Evolutionary conservation across 1,140 invertebrate genomes (phyloP), one percentile per base, ranked within the genome.

Genomic region (Rhagoletis pomonella): DNA sequence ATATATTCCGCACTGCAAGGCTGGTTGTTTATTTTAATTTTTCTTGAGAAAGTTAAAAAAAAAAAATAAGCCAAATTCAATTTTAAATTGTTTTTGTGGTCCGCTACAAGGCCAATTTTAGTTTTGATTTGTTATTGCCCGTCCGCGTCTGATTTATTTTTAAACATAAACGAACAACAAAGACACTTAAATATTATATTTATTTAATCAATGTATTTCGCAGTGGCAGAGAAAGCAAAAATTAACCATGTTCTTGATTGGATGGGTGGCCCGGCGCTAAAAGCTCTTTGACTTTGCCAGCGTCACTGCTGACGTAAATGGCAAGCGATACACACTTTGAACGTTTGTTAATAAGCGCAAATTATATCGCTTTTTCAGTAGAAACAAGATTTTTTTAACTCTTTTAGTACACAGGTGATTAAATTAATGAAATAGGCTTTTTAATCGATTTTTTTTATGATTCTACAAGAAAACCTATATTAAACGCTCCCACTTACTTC

Each of bases 401-500:
- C 29, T 29, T 29, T 29, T 29, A 29, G 29, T 1, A 29, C 29
- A 29, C 29, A 29, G 29, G 29, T 29, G 29, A 29, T 29, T 29
- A 29, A 29, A 29, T 29, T 29, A 29, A 29, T 29, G 29, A 29
- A 29, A 29, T 29, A 29, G 29, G 29, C 29, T 29, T 29, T 29
- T 29, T 29, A 29, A 29, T 29, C 29, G 29, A 29, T 29, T 29
- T 29, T 29, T 29, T 29, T 29, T 29, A 29, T 29, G 29, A 29
- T 29, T 62, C 1, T 29, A 62, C 29, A 29, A 77, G 4, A 14
- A 10, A 77, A 10, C 39, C 10, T 5, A n/a, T 42, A 19, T 62
- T 44, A 42, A 14, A 65, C 59, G 62, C 58, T 3, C 62, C 4
- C 85, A 86, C 85, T 86, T 44, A 86, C 85, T 86, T 86, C 42